These are phyloP conservation scores for Ormia ochracea DNA, from an alignment of 2,888 invertebrate genomes.

Conservation along the genomic window DNA sequence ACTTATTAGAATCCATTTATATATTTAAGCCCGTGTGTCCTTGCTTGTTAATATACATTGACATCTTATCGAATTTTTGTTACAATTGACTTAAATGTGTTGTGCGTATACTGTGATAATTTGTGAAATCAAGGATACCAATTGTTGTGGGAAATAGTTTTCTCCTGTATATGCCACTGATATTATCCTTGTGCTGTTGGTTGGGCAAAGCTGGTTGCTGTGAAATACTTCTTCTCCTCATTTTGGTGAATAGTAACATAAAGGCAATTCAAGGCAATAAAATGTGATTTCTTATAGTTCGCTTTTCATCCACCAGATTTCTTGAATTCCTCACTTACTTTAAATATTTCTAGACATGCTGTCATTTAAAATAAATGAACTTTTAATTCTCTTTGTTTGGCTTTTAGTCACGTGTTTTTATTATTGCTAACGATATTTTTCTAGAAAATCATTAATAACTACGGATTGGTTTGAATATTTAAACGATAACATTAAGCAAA, in stretches of 20 bases:
- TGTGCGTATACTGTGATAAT: conserved; percentile 21
- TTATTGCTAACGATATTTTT: neutral
- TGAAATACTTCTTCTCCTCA: conserved; percentile 40
- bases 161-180: neutral
- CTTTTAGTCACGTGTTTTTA: neutral
- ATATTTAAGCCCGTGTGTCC: no score
- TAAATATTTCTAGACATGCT: neutral
- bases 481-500: neutral
- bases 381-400: neutral
- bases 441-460: neutral
- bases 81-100: conserved; percentile 47
- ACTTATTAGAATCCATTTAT: no score
- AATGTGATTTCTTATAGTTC: conserved; percentile 20
- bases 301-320: neutral
- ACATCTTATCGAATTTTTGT: neutral
- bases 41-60: neutral
- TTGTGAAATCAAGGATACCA: conserved; percentile 56
- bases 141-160: conserved; percentile 30
- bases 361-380: conserved; percentile 31
- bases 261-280: conserved; percentile 32
- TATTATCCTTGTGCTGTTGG: neutral
- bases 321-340: neutral
- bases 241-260: conserved; percentile 33
- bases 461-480: neutral
- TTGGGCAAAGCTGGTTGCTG: conserved; percentile 3